Evolutionary conservation across 2,888 invertebrate species (phyloP), one percentile per base, ranked within the genome.

Genomic region (Malthinus flaveolus): DNA sequence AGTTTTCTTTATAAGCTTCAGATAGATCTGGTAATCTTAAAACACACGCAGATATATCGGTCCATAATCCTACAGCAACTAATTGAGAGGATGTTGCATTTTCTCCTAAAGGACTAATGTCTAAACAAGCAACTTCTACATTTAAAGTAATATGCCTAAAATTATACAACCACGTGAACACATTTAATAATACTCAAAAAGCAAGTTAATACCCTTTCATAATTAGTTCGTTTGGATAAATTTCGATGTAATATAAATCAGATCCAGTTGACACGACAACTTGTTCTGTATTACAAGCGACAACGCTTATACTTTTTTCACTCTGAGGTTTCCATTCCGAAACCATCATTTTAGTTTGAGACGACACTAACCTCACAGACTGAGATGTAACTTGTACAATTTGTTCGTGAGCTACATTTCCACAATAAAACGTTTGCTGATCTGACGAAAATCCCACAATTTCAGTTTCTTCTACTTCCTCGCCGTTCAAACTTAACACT

Each of bases 381-480:
- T 84, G 79, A 0, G 90, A 87, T 0, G 93, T 93, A 4, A 93
- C 70, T 59, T 79, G 79, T 45, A 79, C 67, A 50, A 97, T 85
- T 75, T 95, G 91, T 69, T 91, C 87, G 71, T 88, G 83, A 32
- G 85, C 86, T 6, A 97, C 95, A 77, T 97, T 97, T 1, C 94
- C 93, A 58, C 97, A 96, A 74, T 87, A 94, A 74, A 97, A 93
- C 0, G 98, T 97, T 77, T 97, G 97, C 67, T 93, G 88, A 71
- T 95, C 93, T 1, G 92, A 88, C 23, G 93, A 86, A 75, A 98
- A 95, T 0, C 97, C 97, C 52, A 88, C 83, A 65, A 97, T 89
- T 72, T 97, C 96, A 0, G 95, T 96, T 79, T 99, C 98, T 77
- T 99, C 98, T 0, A 98, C 96, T 78, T 98, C 98, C 75, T 98